A percentile compares a stretch with the other conserved stretches of the same genome.
These are phyloP conservation scores for Myotis planiceps DNA, from an alignment of 2,797 vertebrate genomes.

Conservation along the genomic window DNA sequence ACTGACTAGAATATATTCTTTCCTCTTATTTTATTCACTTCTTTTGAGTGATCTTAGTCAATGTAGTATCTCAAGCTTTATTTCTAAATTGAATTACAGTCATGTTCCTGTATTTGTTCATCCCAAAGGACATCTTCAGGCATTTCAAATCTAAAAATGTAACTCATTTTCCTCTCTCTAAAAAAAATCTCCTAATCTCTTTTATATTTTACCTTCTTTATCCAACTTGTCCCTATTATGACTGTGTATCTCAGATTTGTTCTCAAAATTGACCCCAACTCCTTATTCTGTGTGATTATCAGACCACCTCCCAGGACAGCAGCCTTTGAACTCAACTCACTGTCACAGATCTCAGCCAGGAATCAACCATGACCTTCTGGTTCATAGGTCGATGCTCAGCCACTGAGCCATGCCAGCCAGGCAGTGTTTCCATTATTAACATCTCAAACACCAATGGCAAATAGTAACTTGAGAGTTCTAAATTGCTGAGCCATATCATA, in stretches of 20 bases:
- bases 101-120: background rate
- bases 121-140: background rate
- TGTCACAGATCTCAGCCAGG: background rate
- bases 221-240: background rate
- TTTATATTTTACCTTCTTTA: background rate
- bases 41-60: background rate
- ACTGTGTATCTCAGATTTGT: background rate
- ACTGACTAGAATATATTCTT: background rate
- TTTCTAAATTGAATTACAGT: background rate
- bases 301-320: background rate
- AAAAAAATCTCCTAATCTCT: background rate
- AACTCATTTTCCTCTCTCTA: background rate
- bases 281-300: background rate
- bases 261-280: background rate
- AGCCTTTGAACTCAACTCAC: background rate
- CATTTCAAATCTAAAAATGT: background rate
- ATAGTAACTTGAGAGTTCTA: background rate
- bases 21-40: background rate
- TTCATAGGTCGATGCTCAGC: background rate
- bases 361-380: too few species aligned
- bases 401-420: background rate
- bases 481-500: conserved; percentile 14
- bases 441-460: background rate
- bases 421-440: background rate
- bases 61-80: background rate